Conservation (phyloP, 1,140 invertebrate species). For the Hylyphantes graminicola region DNA sequence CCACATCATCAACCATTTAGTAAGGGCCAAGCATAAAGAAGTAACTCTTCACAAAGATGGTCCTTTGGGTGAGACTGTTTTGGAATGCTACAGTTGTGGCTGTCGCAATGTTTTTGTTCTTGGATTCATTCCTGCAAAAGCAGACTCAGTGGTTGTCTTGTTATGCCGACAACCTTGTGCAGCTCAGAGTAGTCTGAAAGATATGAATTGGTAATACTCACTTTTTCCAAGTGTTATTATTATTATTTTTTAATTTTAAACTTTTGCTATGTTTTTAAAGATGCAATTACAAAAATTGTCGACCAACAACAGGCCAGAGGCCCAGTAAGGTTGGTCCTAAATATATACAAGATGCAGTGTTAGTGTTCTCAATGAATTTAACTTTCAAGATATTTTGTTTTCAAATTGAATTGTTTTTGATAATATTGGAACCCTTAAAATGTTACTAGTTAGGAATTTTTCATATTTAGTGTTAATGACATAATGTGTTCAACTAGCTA, state of each 20-base stretch:
- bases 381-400: no score
- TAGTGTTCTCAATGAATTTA: no score
- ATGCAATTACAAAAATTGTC: no score
- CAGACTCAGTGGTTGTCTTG: constrained; percentile 98
- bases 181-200: constrained; percentile 91
- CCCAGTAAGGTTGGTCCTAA: no score
- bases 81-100: constrained; percentile 99
- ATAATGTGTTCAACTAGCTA: no score
- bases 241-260: background rate
- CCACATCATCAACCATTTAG: constrained; percentile 98
- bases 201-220: constrained; percentile 90
- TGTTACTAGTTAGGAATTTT: no score
- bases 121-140: constrained; percentile 99
- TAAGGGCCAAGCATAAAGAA: constrained; percentile 98
- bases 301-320: no score
- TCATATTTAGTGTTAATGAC: no score
- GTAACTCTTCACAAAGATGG: constrained; percentile 98
- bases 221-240: background rate
- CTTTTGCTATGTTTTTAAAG: background rate
- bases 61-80: constrained; percentile 94
- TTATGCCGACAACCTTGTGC: constrained; percentile 98
- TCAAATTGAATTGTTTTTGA: no score
- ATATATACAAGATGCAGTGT: no score
- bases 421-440: no score
- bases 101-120: constrained; percentile 97